A percentile compares a stretch with the other conserved stretches of the same genome.
These are phyloP conservation scores for Apogon hyalosoma DNA, from an alignment of 2,797 vertebrate genomes.

Conservation along the genomic window DNA sequence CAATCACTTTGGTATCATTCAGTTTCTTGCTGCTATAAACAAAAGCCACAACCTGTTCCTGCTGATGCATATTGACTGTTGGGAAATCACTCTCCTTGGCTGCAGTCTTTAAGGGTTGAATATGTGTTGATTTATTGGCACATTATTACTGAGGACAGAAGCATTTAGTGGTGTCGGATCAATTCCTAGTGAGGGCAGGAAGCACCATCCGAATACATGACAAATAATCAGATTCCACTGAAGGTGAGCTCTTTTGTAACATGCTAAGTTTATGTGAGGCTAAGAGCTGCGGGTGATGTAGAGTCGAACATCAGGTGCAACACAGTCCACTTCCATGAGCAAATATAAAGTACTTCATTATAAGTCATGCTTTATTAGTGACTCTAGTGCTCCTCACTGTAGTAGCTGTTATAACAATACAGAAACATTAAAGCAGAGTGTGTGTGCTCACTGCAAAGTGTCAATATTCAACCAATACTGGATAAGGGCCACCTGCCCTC, in stretches of 20 bases:
- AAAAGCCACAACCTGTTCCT: slow-evolving; percentile 6
- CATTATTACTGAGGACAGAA: slow-evolving; percentile 5
- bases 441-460: slow-evolving; percentile 59
- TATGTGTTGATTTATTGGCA: slow-evolving; percentile 41
- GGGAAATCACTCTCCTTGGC: slow-evolving; percentile 3
- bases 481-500: slow-evolving; percentile 41
- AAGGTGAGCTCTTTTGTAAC: slow-evolving; percentile 5
- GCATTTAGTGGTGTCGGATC: slow-evolving; percentile 16
- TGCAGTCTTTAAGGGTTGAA: slow-evolving; percentile 30
- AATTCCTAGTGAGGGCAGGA: slow-evolving; percentile 10
- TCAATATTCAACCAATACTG: slow-evolving; percentile 60
- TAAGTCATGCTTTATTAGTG: slow-evolving; percentile 40
- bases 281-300: slow-evolving; percentile 52
- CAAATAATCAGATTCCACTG: slow-evolving; percentile 21
- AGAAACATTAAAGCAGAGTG: slow-evolving; percentile 54
- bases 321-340: slow-evolving; percentile 55
- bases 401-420: slow-evolving; percentile 59
- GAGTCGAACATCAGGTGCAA: slow-evolving; percentile 57
- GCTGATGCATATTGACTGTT: slow-evolving; percentile 31
- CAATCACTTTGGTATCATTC: not conserved
- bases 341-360: slow-evolving; percentile 60
- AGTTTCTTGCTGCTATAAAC: slow-evolving; percentile 6
- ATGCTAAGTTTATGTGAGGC: slow-evolving; percentile 37
- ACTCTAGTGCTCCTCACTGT: slow-evolving; percentile 23
- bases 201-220: slow-evolving; percentile 13